These are phyloP conservation scores for Trichopoda pennipes DNA, from an alignment of 2,888 invertebrate genomes.

Conservation along the genomic window DNA sequence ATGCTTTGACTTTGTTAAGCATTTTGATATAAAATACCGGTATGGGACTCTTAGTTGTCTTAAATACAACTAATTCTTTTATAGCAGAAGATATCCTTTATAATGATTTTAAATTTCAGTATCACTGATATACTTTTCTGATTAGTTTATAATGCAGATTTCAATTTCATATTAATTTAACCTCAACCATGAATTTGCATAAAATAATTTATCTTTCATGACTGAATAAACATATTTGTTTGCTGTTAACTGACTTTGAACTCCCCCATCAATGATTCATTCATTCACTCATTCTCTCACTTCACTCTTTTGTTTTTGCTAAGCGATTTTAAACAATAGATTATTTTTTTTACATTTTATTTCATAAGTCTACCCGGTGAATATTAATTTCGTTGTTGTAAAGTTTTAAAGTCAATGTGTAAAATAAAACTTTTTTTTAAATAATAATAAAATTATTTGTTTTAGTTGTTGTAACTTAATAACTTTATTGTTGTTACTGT, in stretches of 20 bases:
- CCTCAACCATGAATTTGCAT: constrained; percentile 8
- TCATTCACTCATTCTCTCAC: background rate
- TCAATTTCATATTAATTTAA: background rate
- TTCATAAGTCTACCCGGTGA: background rate
- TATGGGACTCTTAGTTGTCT: too few relatives aligned
- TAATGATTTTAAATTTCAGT: too few relatives aligned
- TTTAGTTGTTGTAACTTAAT: background rate
- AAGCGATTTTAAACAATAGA: background rate
- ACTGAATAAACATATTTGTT: background rate
- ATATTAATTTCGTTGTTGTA: constrained; percentile 18
- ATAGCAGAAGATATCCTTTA: too few relatives aligned
- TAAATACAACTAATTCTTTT: too few relatives aligned
- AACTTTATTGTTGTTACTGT: constrained; percentile 4
- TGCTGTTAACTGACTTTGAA: background rate
- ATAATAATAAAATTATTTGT: constrained; percentile 19
- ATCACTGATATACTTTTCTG: background rate
- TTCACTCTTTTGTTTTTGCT: background rate
- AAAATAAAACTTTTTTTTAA: constrained; percentile 18
- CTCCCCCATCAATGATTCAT: background rate
- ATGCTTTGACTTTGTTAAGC: too few relatives aligned
- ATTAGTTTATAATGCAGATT: background rate
- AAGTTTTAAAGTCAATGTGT: constrained; percentile 6
- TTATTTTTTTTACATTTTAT: background rate
- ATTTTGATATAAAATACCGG: too few relatives aligned
- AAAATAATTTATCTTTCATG: background rate